Percentiles rank a stretch among this genome's conserved stretches.
phyloP scores from a whole-genome alignment of 2,797 vertebrate genomes.

The Sciurus vulgaris region DNA sequence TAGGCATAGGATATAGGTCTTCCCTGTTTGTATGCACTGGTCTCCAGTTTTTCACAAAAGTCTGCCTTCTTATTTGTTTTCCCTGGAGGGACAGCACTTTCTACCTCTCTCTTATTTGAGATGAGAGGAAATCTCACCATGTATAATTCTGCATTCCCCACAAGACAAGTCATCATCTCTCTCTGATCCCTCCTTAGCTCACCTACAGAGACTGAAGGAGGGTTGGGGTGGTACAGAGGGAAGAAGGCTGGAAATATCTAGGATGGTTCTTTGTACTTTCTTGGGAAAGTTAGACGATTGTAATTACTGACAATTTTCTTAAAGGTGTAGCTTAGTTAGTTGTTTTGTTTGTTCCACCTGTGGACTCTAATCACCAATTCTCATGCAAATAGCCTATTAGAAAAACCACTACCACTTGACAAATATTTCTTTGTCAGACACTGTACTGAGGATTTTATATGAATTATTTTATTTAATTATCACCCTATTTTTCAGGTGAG shows the following conservation, averaged over 20 bases:
- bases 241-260: not conserved
- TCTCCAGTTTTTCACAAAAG: not conserved
- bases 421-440: not conserved
- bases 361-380: not conserved
- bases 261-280: not conserved
- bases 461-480: not conserved
- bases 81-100: not conserved
- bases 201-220: not conserved
- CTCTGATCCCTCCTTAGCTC: not conserved
- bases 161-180: not conserved
- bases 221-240: too few relatives aligned
- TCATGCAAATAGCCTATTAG: not conserved
- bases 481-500: not conserved
- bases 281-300: not conserved
- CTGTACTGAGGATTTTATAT: not conserved
- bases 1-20: not conserved
- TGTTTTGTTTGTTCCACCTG: not conserved
- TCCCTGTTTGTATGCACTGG: too few relatives aligned
- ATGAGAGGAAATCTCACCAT: not conserved
- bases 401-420: not conserved
- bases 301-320: slow-evolving; percentile 12
- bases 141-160: not conserved
- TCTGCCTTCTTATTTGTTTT: not conserved
- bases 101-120: not conserved
- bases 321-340: too few relatives aligned